phyloP scores from a whole-genome alignment of 1,140 invertebrate species.

The Physella acuta region DNA sequence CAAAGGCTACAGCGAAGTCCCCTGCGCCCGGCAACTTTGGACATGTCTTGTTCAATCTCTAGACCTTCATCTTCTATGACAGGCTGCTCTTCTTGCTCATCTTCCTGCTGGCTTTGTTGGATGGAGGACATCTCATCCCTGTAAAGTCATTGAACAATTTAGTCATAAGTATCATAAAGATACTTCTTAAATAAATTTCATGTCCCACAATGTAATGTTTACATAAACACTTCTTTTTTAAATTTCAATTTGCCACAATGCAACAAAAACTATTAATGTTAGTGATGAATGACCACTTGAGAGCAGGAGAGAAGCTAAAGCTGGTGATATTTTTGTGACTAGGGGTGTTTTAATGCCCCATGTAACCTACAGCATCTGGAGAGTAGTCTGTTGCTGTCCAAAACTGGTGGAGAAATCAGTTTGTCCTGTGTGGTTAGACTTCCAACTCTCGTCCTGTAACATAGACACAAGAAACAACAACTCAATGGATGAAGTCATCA shows the following conservation, averaged over 20 bases:
- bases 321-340: too few species aligned
- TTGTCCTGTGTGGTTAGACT: conserved; percentile 32
- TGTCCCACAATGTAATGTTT: too few species aligned
- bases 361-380: conserved; percentile 6
- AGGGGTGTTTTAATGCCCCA: too few species aligned
- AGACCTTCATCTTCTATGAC: background rate
- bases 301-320: too few species aligned
- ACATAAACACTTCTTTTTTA: too few species aligned
- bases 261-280: too few species aligned
- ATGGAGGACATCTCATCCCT: background rate
- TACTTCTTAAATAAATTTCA: background rate
- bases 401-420: conserved; percentile 31
- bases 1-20: conserved; percentile 46
- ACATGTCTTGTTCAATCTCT: background rate
- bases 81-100: conserved; percentile 19
- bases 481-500: background rate
- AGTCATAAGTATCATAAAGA: background rate
- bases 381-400: conserved; percentile 26
- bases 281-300: too few species aligned
- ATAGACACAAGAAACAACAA: background rate
- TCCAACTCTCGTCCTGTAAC: conserved; percentile 1
- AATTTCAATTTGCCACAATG: too few species aligned
- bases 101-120: background rate
- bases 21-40: conserved; percentile 21
- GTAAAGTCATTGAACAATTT: background rate